Evolutionary conservation across 2,113 vertebrate species (phyloP).

Genomic region (Dasyprocta punctata): DNA sequence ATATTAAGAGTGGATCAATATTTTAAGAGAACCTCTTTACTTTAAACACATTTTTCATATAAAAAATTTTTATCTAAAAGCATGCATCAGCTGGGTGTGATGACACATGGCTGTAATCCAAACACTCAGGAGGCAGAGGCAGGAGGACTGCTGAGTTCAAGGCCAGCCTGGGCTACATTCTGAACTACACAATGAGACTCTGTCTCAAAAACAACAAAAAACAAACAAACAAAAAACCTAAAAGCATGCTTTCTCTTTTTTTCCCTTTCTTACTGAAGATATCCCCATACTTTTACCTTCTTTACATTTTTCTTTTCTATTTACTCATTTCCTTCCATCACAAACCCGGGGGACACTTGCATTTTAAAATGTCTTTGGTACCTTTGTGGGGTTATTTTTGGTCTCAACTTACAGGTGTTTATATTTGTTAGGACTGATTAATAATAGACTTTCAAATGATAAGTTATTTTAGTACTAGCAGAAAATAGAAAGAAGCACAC

Average conservation of each 20-base stretch:
- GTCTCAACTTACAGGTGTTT: background rate
- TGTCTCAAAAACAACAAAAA: background rate
- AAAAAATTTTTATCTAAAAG: background rate
- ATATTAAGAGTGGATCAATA: background rate
- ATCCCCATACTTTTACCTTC: background rate
- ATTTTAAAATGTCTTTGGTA: background rate
- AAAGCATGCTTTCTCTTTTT: background rate
- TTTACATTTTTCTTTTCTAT: background rate
- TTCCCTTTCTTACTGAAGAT: background rate
- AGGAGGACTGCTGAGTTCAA: background rate
- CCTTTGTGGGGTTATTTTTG: background rate
- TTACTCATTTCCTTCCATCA: background rate
- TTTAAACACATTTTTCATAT: background rate
- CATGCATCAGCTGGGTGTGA: background rate
- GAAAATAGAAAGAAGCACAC: background rate
- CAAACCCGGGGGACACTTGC: background rate
- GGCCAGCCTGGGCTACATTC: background rate
- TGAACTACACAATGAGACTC: background rate
- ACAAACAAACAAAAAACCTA: background rate
- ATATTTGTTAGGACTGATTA: background rate
- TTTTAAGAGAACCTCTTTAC: background rate
- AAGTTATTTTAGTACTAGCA: background rate
- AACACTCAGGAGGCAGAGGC: background rate
- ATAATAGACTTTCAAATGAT: background rate
- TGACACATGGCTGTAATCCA: background rate